A percentile compares a stretch with the other conserved stretches of the same genome.
These are phyloP conservation scores for Chaenodraco wilsoni DNA, from an alignment of 2,797 vertebrate genomes.

Conservation along the genomic window DNA sequence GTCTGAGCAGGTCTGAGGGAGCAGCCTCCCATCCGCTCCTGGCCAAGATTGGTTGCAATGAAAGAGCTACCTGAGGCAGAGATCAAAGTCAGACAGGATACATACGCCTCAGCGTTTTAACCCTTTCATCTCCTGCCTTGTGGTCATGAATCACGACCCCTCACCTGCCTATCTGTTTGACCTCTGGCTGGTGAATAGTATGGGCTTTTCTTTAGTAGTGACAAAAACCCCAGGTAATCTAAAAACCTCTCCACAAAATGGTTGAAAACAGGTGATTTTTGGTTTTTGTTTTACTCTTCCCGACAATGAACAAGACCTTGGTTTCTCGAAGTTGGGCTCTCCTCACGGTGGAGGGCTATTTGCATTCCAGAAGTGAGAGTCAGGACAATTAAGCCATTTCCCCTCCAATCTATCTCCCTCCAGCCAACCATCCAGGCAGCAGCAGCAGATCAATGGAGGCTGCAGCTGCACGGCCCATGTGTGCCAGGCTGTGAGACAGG, in stretches of 20 bases:
- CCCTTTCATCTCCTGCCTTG: slow-evolving; percentile 80
- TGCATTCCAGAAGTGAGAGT: slow-evolving; percentile 87
- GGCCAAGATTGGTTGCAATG: slow-evolving; percentile 76
- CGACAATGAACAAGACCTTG: slow-evolving; percentile 3
- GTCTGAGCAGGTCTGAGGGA: slow-evolving; percentile 69
- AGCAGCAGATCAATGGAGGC: slow-evolving; percentile 79
- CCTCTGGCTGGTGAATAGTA: slow-evolving; percentile 47
- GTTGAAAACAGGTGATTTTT: slow-evolving; percentile 9
- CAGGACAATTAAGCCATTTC: slow-evolving; percentile 88
- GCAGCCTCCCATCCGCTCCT: slow-evolving; percentile 60
- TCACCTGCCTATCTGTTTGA: slow-evolving; percentile 71
- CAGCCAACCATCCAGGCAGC: slow-evolving; percentile 72
- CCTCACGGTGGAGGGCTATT: slow-evolving; percentile 71
- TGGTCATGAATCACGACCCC: slow-evolving; percentile 66
- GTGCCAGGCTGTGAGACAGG: slow-evolving; percentile 77
- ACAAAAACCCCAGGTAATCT: slow-evolving; percentile 11
- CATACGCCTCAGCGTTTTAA: slow-evolving; percentile 74
- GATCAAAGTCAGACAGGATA: slow-evolving; percentile 84
- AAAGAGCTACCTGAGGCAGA: slow-evolving; percentile 79
- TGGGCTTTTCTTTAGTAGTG: slow-evolving; percentile 8
- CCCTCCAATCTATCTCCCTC: slow-evolving; percentile 87
- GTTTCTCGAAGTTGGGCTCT: slow-evolving; percentile 44
- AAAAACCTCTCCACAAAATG: neutral
- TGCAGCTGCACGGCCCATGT: slow-evolving; percentile 83
- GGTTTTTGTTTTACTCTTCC: neutral